Percentiles rank a stretch among this genome's conserved stretches.
These are phyloP conservation scores for Cyphomyrus discorhynchus DNA, from an alignment of 2,113 vertebrate species.

Conservation along the genomic window DNA sequence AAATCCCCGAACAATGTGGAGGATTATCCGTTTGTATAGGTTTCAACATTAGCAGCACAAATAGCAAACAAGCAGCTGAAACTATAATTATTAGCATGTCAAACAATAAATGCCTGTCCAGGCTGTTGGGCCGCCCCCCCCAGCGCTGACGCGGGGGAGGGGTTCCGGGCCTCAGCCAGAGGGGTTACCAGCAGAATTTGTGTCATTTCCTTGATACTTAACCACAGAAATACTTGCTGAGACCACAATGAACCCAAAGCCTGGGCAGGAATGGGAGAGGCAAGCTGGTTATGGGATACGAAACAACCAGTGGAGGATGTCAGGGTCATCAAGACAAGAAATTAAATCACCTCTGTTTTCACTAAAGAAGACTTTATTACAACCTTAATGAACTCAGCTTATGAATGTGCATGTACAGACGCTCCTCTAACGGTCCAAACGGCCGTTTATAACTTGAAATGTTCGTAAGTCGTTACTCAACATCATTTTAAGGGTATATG, in stretches of 20 bases:
- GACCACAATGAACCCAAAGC: not conserved
- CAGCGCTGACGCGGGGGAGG: slow-evolving; percentile 12
- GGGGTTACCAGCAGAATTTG: slow-evolving; percentile 56
- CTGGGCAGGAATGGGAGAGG: not conserved
- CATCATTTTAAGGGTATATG: no score
- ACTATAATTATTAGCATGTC: not conserved
- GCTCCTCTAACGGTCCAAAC: no score
- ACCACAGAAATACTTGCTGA: not conserved
- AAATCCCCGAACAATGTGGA: not conserved
- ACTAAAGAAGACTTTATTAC: not conserved
- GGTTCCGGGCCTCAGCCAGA: slow-evolving; percentile 31
- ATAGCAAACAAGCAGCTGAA: not conserved
- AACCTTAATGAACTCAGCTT: not conserved
- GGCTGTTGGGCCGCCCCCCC: not conserved
- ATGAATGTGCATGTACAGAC: not conserved
- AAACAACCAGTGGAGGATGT: not conserved
- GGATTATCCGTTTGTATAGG: not conserved
- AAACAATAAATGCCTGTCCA: not conserved
- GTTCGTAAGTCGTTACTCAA: no score
- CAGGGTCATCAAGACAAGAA: not conserved
- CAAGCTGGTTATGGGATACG: not conserved
- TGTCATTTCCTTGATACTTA: slow-evolving; percentile 43
- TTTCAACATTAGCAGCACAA: not conserved
- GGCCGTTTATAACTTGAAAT: no score
- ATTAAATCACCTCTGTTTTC: not conserved